A percentile compares a stretch with the other conserved stretches of the same genome.
phyloP scores from a whole-genome alignment of 2,113 vertebrate genomes.

The Carassius carassius region DNA sequence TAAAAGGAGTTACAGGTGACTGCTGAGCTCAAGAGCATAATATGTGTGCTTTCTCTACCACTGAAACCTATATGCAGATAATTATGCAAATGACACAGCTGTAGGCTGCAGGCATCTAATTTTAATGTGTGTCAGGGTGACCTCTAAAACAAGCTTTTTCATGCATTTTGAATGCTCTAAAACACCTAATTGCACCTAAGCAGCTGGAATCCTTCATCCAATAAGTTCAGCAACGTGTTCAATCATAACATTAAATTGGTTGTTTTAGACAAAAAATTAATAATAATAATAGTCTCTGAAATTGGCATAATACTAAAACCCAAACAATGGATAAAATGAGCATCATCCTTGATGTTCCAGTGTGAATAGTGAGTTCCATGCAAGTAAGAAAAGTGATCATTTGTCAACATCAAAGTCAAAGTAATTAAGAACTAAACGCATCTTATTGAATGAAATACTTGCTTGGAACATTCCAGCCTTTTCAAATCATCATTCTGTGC shows the following conservation, averaged over 20 bases:
- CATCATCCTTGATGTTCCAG: neutral
- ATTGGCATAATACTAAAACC: neutral
- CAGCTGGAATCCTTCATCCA: constrained; percentile 17
- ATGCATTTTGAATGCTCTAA: constrained; percentile 28
- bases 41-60: neutral
- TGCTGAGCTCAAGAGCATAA: neutral
- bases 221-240: neutral
- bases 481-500: constrained; percentile 35
- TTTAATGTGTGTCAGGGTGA: constrained; percentile 17
- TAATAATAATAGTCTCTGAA: neutral
- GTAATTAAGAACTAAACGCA: neutral
- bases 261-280: neutral
- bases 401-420: constrained; percentile 2
- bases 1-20: constrained; percentile 2
- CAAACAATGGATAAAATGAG: neutral
- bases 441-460: neutral
- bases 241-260: neutral
- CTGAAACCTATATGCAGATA: constrained; percentile 18
- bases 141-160: constrained; percentile 21
- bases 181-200: constrained; percentile 6
- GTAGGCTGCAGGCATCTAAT: constrained; percentile 33
- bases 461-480: neutral
- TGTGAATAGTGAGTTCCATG: neutral
- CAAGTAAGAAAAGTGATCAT: neutral
- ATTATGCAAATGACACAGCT: constrained; percentile 41